Conservation (phyloP, 2,113 vertebrate species). For the Lynx canadensis region DNA sequence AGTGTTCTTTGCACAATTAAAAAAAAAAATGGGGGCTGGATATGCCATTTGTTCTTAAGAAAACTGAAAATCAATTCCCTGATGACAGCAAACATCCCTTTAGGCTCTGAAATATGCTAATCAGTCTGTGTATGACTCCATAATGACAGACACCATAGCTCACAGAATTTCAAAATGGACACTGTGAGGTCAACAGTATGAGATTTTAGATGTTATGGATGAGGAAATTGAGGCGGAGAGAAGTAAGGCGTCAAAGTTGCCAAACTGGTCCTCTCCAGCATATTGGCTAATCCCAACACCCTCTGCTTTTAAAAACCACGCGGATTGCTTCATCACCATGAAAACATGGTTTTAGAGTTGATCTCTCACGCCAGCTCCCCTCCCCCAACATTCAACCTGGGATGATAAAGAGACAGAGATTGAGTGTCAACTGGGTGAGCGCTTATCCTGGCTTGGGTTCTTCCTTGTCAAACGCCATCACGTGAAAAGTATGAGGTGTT, state of each 20-base stretch:
- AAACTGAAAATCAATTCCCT: not conserved
- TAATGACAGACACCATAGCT: not conserved
- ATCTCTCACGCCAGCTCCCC: not conserved
- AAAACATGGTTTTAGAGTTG: not conserved
- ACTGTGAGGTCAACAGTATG: not conserved
- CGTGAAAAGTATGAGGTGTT: not conserved
- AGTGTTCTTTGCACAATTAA: not conserved
- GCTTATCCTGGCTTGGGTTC: not conserved
- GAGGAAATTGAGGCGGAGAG: not conserved
- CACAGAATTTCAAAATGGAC: not conserved
- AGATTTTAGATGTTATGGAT: not conserved
- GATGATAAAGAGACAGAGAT: not conserved
- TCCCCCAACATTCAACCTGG: not conserved
- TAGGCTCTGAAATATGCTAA: not conserved
- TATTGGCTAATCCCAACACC: not conserved
- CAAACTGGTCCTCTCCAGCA: too few species aligned
- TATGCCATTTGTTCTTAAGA: not conserved
- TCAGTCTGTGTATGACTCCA: not conserved
- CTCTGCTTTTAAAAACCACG: not conserved
- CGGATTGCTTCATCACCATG: not conserved
- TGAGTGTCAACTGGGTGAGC: not conserved
- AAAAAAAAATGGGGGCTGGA: not conserved
- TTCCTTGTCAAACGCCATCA: not conserved
- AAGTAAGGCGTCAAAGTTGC: not conserved
- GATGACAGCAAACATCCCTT: not conserved